Conservation (phyloP, 2,113 vertebrate genomes). For the Ammospiza nelsoni region DNA sequence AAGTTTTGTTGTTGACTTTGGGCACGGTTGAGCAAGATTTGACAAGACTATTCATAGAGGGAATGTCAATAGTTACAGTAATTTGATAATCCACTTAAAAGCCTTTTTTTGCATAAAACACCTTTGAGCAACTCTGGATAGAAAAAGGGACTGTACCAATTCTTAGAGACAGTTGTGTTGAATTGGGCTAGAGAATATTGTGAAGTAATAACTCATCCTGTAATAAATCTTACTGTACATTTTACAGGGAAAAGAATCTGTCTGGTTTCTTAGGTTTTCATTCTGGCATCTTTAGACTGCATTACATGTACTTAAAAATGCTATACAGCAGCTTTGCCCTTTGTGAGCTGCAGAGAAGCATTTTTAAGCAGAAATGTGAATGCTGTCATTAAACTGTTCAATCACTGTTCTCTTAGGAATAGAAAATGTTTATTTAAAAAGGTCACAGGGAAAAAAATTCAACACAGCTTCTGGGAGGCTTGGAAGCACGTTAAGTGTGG, state of each 20-base stretch:
- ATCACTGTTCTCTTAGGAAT: conserved; percentile 35
- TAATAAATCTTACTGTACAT: background rate
- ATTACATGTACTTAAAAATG: background rate
- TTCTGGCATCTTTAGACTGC: background rate
- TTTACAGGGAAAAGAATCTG: background rate
- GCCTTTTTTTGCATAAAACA: background rate
- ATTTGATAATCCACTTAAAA: background rate
- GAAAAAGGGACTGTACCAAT: background rate
- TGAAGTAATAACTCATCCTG: background rate
- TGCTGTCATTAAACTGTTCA: conserved; percentile 40
- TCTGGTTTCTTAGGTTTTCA: background rate
- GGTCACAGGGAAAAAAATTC: conserved; percentile 17
- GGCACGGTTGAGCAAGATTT: background rate
- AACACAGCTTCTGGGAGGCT: conserved; percentile 26
- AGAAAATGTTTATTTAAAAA: conserved; percentile 56
- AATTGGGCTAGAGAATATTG: background rate
- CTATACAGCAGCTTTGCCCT: background rate
- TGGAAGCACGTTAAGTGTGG: conserved; percentile 22
- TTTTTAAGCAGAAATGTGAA: conserved; percentile 19
- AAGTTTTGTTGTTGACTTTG: background rate
- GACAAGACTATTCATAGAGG: background rate
- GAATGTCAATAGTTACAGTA: background rate
- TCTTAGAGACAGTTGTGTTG: background rate
- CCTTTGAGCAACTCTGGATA: background rate
- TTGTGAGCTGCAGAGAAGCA: background rate